Base-by-base conservation (phyloP, 2,888 invertebrate species). In the Philereme vetulata region DNA sequence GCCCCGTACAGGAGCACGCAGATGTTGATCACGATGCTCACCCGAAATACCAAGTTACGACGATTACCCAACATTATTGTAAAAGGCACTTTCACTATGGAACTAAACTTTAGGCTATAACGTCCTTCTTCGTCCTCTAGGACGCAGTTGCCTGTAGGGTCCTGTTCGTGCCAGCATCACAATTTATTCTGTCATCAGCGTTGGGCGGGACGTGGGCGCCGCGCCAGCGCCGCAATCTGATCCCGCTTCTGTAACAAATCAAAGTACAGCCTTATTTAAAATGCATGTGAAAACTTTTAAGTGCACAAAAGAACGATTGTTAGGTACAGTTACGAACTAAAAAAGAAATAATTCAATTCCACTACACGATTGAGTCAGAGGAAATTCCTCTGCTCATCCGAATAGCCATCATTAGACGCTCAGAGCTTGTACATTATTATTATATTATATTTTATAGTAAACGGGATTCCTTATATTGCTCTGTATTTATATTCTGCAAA, bases 21-120 rank as follows among this genome's bases (percentile, higher is more conserved):
- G 67, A 96, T 93, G 81, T 96, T 96, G 72, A 95, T 94, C 63
- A 96, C 93, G 76, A 96, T 95, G 87, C 95, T 96, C 84, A 95
- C 94, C 74, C 95, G 93, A 82, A 96, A 93, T 86, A 95, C 91
- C 93, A 95, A 94, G 86, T 95, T 96, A 71, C 95, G 94, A 66
- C 88, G 87, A 72, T 88, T 90, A 67, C 81, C 85, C 85, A 90
- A 77, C 90, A 91, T 91, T 72, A 74, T 86, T 78, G 73, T 68
- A 75, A 75, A 83, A 90, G 88, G 88, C 89, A 90, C 91, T 88
- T 86, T 78, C 81, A 84, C 80, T 83, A 82, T 65, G 71, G 67
- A 84, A 84, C 81, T 84, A 83, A 69, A 60, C 66, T 74, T 75
- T 60, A 58, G 38, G 75, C 78, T 86, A 85, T 55, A 88, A 89